Evolutionary conservation across 2,113 vertebrate genomes (phyloP).

Genomic region (Oncorhynchus kisutch): DNA sequence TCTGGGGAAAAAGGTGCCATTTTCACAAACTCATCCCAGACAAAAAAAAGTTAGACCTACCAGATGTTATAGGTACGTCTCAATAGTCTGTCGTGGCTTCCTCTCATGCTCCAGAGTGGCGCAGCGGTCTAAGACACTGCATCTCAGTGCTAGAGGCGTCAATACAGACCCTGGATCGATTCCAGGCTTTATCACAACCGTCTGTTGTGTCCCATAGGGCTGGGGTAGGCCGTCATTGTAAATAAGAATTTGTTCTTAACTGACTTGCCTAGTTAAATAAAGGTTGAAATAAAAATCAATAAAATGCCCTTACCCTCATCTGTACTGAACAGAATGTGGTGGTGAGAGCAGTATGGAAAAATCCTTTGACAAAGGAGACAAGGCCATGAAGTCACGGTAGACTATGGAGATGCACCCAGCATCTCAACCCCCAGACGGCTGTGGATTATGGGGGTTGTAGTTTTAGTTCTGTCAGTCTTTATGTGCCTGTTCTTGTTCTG

Average conservation of each 20-base stretch:
- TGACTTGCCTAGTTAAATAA: too few species aligned
- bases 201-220: too few species aligned
- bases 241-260: too few species aligned
- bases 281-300: too few species aligned
- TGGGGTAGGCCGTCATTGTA: too few species aligned
- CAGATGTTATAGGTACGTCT: constrained; percentile 10
- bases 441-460: background rate
- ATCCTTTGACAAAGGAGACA: background rate
- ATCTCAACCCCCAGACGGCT: background rate
- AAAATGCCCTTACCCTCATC: background rate
- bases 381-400: background rate
- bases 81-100: background rate
- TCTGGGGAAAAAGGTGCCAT: too few species aligned
- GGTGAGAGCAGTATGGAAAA: background rate
- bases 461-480: background rate
- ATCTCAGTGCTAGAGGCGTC: too few species aligned
- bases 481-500: background rate
- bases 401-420: background rate
- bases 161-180: too few species aligned
- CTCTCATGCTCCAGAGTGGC: background rate
- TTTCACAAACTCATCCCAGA: background rate
- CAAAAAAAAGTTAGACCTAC: constrained; percentile 9
- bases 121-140: too few species aligned
- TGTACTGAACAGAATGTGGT: background rate
- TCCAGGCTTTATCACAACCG: too few species aligned